Base-by-base conservation (phyloP, 1,140 invertebrate species). In the Drosophila bocqueti region DNA sequence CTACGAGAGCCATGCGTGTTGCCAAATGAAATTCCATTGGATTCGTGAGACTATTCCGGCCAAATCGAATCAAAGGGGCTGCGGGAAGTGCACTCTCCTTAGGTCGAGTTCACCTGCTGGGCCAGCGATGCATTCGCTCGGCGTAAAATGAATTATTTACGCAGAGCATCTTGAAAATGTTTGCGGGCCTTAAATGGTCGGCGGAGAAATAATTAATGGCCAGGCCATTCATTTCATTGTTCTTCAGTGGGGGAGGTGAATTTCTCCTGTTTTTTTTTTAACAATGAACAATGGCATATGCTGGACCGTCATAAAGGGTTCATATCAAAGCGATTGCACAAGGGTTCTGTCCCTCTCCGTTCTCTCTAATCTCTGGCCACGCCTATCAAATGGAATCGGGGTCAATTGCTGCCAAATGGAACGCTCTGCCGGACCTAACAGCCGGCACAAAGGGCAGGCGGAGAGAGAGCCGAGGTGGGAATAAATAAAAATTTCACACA, bases 111-210 rank as follows among this genome's bases (percentile, higher is more conserved):
- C 10, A 11, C 29, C 4, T 26, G 29, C 31, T 31, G 54, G 24
- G 4, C 40, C 8, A 29, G 31, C 52, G 24, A 34, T 71, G 77
- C 76, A 77, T 49, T 79, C 54, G 63, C 34, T 77, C 47, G 64
- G 43, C 61, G 61, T 85, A 67, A 85, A 81, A 68, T 79, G 42
- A 60, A 61, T 42, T 78, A 68, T 85, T 85, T 85, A 85, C 81
- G 50, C 50, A 46, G 31, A 47, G 74, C 55, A 65, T 65, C 52
- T 57, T 45, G 18, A 83, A 74, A 77, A n/a, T 52, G 13, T 65
- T 64, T 43, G 24, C 43, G 2, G 16, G 31, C 18, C 26, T 55
- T 24, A 66, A 46, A 57, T 40, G 24, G 46, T 18, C 21, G 26
- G 18, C 29, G 13, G 16, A 46, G 21, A 24, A 54, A 65, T 54